Evolutionary conservation across 2,113 vertebrate species (phyloP), one percentile per base, ranked within the genome.

Genomic region (Phrynocephalus versicolor): DNA sequence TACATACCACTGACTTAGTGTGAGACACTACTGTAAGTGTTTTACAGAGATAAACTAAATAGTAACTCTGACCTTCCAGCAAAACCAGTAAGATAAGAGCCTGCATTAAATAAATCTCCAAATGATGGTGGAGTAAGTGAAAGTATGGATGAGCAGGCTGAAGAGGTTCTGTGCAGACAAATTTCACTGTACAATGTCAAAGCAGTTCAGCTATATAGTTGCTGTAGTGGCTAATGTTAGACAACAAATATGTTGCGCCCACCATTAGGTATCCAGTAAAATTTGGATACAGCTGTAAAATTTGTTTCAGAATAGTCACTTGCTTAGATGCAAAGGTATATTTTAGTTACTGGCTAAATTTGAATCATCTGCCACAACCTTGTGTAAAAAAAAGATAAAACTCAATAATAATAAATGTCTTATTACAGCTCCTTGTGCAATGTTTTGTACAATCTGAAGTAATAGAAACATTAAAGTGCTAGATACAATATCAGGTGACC

Each of bases 151-250:
- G 80, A 58, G 62, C 62, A 80, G 87, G 73, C n/a, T 83, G 45
- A 77, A 70, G 58, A 80, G 64, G 18, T 62, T 87, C 87, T 89
- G 16, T 27, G 82, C 55, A 70, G n/a, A 79, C 9, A 64, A 90
- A 19, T 23, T 82, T 72, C 89, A 76, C 84, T 80, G 14, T 71
- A 27, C 79, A 55, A 25, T 55, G 88, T 12, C 84, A 65, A 62
- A 89, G 77, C 55, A 90, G 69, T 90, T 58, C 2, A 77, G 27
- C 35, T 89, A 35, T 78, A 3, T 13, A 58, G 41, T 72, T 65
- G 81, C 57, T 85, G 33, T 60, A 58, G 12, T 41, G 27, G 35
- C 23, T 83, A 72, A 71, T 35, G 18, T 18, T 19, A 25, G 51
- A 45, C 15, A 71, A 21, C 1, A 19, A 19, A 35, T 37, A 33